phyloP scores from a whole-genome alignment of 2,888 invertebrate genomes.

The Torymus auratus region DNA sequence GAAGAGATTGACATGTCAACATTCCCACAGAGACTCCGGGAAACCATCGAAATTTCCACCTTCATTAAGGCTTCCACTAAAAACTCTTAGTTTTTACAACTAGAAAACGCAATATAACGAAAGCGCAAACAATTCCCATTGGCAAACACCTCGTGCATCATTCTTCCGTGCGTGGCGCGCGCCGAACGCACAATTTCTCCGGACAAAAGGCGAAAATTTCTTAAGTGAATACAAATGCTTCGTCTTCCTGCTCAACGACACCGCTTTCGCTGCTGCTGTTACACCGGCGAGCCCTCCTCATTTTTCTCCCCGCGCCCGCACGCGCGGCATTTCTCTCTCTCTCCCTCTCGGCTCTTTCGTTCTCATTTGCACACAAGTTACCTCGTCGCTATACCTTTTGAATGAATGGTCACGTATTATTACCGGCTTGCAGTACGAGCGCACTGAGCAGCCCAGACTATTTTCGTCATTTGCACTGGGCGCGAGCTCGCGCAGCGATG shows the following conservation, averaged over 20 bases:
- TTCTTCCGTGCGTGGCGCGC: background rate
- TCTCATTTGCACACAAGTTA: slow-evolving; percentile 49
- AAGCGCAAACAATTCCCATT: background rate
- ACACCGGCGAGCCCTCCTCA: background rate
- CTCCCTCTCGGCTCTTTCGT: slow-evolving; percentile 38
- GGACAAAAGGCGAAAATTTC: slow-evolving; percentile 36
- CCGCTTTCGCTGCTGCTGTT: background rate
- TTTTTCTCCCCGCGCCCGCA: slow-evolving; percentile 18
- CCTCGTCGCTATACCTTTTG: slow-evolving; percentile 56
- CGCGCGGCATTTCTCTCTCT: slow-evolving; percentile 28
- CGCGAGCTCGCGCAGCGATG: slow-evolving; percentile 24
- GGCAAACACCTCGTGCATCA: slow-evolving; percentile 18
- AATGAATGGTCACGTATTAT: slow-evolving; percentile 59
- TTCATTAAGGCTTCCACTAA: background rate
- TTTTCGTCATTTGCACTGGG: slow-evolving; percentile 55
- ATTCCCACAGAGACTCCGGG: too few species aligned
- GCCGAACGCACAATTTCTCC: background rate
- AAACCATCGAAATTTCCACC: background rate
- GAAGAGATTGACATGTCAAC: too few species aligned
- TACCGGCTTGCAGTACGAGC: slow-evolving; percentile 44
- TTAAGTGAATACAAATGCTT: slow-evolving; percentile 40
- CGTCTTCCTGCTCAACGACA: background rate
- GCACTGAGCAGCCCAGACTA: slow-evolving; percentile 36
- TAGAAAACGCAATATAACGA: background rate
- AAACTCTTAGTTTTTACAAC: background rate